phyloP scores from a whole-genome alignment of 2,888 invertebrate genomes.

The Notodonta ziczac region DNA sequence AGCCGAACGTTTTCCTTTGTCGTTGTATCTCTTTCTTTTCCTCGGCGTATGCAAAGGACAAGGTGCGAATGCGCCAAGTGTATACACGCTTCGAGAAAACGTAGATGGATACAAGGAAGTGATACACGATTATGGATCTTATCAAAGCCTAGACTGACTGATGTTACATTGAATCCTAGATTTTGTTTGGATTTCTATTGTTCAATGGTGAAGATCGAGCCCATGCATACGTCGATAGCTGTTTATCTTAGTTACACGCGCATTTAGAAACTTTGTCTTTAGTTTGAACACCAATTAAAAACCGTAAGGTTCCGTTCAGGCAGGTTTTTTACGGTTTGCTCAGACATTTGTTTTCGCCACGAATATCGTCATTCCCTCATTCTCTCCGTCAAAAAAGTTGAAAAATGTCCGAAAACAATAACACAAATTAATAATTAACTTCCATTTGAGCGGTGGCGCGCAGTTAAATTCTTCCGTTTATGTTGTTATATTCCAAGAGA shows the following conservation, averaged over 20 bases:
- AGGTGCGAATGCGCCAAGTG: slow-evolving; percentile 24
- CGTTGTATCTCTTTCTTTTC: slow-evolving; percentile 41
- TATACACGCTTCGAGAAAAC: slow-evolving; percentile 26
- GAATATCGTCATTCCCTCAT: slow-evolving; percentile 37
- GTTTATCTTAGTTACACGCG: too few species aligned
- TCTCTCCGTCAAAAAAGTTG: slow-evolving; percentile 40
- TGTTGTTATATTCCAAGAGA: slow-evolving; percentile 19
- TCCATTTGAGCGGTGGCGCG: slow-evolving; percentile 27
- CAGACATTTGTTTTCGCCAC: slow-evolving; percentile 28
- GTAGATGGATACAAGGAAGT: slow-evolving; percentile 38
- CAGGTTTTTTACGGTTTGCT: slow-evolving; percentile 16
- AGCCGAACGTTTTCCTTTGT: slow-evolving; percentile 44
- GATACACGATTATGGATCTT: slow-evolving; percentile 34
- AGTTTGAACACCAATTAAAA: too few species aligned
- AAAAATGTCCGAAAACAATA: slow-evolving; percentile 40
- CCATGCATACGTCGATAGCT: background rate
- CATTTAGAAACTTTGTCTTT: too few species aligned
- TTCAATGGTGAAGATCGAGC: background rate
- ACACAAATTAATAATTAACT: slow-evolving; percentile 39
- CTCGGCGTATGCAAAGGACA: slow-evolving; percentile 33
- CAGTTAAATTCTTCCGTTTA: slow-evolving; percentile 15
- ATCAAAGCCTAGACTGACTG: slow-evolving; percentile 9
- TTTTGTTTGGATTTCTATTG: background rate
- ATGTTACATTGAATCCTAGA: background rate
- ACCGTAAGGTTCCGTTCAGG: slow-evolving; percentile 5